Percentiles rank a stretch among this genome's conserved stretches.
phyloP scores from a whole-genome alignment of 2,113 vertebrate genomes.

The Rissa tridactyla region DNA sequence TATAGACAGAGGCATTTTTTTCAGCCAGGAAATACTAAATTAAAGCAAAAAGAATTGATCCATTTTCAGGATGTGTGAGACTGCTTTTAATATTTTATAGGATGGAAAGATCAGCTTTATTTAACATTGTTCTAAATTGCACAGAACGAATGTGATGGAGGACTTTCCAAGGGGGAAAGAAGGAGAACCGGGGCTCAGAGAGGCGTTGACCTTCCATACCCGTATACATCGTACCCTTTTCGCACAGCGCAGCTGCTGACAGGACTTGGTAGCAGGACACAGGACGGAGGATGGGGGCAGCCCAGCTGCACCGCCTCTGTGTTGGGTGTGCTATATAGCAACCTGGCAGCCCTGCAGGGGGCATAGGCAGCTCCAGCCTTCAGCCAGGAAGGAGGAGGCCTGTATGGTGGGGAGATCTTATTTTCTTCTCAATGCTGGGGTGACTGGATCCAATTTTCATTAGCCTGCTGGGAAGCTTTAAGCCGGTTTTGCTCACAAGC shows the following conservation, averaged over 20 bases:
- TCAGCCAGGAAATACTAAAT: neutral
- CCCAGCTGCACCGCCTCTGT: neutral
- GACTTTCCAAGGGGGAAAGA: neutral
- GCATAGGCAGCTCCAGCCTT: neutral
- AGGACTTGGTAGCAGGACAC: neutral
- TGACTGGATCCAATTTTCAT: neutral
- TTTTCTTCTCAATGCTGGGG: neutral
- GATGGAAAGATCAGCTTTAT: neutral
- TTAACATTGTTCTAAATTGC: neutral
- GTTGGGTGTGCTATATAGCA: fast-evolving
- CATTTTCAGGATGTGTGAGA: neutral
- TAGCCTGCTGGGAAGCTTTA: neutral
- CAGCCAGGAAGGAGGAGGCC: neutral
- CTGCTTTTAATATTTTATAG: neutral
- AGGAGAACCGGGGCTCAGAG: neutral
- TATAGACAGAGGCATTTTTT: neutral
- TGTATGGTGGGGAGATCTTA: neutral
- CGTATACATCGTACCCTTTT: neutral
- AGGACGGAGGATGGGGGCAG: too few relatives aligned
- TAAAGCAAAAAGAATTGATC: neutral
- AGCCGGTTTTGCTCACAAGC: neutral
- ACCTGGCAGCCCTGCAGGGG: neutral
- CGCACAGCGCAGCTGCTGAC: neutral
- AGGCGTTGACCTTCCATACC: neutral
- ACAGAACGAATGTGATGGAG: fast-evolving